Evolutionary conservation across 2,888 invertebrate species (phyloP), one percentile per base, ranked within the genome.

Genomic region (Cerastis rubricosa): DNA sequence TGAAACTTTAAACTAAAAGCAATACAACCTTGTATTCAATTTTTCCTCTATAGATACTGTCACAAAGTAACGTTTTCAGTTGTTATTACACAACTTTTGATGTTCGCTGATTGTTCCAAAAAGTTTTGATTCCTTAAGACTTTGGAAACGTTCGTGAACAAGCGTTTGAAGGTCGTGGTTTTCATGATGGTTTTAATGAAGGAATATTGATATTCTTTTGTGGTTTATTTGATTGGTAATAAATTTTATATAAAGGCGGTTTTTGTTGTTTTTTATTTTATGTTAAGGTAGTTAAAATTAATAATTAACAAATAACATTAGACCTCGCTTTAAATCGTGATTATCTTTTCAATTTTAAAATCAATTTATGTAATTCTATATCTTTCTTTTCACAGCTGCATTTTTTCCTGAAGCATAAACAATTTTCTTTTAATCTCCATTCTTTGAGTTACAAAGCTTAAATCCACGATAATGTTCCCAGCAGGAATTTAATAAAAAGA

Each of bases 11-110:
- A 93, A 93, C 92, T 89, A 89, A 93, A 93, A 91, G 91, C 90
- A 90, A 92, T 91, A 93, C 87, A 89, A 89, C 84, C 86, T 89
- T 86, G 87, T 88, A 83, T 79, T 84, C 80, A 81, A 91, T 91
- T 83, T 82, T 89, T 66, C 66, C 71, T 73, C 76, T 69, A 85
- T 85, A 35, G 78, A 80, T 80, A 54, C 89, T 90, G 89, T 92
- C 91, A 91, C 91, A 92, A 92, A 92, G 92, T 89, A 88, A 88
- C 82, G 87, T 73, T 91, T 89, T 91, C 89, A 87, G 88, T 90
- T 90, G 88, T 92, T 90, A 93, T 95, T 93, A 94, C 90, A 89
- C 79, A 94, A 94, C 92, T 95, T 94, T 92, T 91, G 93, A 93
- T 91, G 91, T 90, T 87, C 69, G 81, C 86, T 84, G 83, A 90